Base-by-base conservation (phyloP, 2,113 vertebrate species). In the Mixornis gularis region DNA sequence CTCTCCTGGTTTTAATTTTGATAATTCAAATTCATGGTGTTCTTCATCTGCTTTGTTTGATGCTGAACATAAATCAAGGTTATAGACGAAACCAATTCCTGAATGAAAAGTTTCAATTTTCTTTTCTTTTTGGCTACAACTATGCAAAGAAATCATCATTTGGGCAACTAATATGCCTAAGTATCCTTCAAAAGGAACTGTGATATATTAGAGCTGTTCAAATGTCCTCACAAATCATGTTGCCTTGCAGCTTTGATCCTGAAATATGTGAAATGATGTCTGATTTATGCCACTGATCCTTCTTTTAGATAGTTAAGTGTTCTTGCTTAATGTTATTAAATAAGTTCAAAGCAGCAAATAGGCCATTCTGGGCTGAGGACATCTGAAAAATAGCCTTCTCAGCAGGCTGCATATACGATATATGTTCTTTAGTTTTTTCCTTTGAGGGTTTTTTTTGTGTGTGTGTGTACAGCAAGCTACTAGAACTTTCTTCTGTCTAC, bases 301-400 rank as follows among this genome's bases (percentile, higher is more conserved):
- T 97, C 94, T 96, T 97, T 96, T 95, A 95, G 95, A 97, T 97
- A 97, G 96, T 97, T 97, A 97, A 97, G 94, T 97, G 93, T 97
- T 97, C 96, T 97, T 94, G 91, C 97, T 96, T 98, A 97, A 98
- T 96, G 96, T 97, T 98, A 97, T 97, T 98, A 98, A 98, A 95
- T 95, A 97, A 96, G 94, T 96, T 95, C 90, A 97, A 97, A 96
- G 95, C 89, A 96, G 77, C 63, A 94, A 95, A 95, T 95, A 95
- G 91, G 68, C 94, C 91, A 92, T 96, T 81, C 85, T 89, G 86
- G 88, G 78, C 83, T 95, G 58, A 66, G 65, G 85, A 70, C 71
- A 44, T 92, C 89, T 97, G 94, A 95, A 95, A 96, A 97, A 97
- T 95, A 83, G 94, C 79, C 27, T 95, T 95, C 92, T 83, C 77